Percentiles rank a stretch among this genome's conserved stretches.
These are phyloP conservation scores for Folsomia candida DNA, from an alignment of 2,888 invertebrate species.

Conservation along the genomic window DNA sequence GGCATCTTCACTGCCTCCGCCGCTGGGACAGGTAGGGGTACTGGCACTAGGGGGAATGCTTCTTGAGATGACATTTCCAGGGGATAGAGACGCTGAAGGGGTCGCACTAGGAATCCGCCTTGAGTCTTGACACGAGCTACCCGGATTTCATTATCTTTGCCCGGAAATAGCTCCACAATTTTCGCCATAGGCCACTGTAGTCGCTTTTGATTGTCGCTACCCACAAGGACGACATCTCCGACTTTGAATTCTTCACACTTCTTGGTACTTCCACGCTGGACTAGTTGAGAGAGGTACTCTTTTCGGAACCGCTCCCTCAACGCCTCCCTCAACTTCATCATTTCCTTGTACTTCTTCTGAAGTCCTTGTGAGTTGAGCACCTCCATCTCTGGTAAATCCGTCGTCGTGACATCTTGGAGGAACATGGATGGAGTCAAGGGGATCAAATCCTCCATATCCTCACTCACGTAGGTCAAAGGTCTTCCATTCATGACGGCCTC, in stretches of 20 bases:
- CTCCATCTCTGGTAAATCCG: background rate
- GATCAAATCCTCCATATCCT: slow-evolving; percentile 41
- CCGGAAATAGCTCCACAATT: slow-evolving; percentile 10
- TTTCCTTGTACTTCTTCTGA: background rate
- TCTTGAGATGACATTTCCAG: too few species aligned
- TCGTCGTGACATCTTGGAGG: background rate
- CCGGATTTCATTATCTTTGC: slow-evolving; percentile 3
- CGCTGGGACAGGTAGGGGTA: too few species aligned
- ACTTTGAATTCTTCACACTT: background rate
- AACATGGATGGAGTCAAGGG: slow-evolving; percentile 32
- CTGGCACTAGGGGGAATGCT: too few species aligned
- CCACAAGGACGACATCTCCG: slow-evolving; percentile 11
- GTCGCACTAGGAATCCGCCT: too few species aligned
- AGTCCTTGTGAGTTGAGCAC: background rate
- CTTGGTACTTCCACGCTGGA: background rate
- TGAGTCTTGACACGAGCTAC: slow-evolving; percentile 9
- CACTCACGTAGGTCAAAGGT: slow-evolving; percentile 52
- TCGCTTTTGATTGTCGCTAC: background rate
- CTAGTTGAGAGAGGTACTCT: slow-evolving; percentile 2
- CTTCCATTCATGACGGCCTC: slow-evolving; percentile 53
- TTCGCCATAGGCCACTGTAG: slow-evolving; percentile 3
- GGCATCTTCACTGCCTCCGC: too few species aligned
- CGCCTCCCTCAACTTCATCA: background rate
- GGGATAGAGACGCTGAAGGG: too few species aligned
- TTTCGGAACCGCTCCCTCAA: background rate